Evolutionary conservation across 2,113 vertebrate species (phyloP), one percentile per base, ranked within the genome.

Genomic region (Alaudala cheleensis): DNA sequence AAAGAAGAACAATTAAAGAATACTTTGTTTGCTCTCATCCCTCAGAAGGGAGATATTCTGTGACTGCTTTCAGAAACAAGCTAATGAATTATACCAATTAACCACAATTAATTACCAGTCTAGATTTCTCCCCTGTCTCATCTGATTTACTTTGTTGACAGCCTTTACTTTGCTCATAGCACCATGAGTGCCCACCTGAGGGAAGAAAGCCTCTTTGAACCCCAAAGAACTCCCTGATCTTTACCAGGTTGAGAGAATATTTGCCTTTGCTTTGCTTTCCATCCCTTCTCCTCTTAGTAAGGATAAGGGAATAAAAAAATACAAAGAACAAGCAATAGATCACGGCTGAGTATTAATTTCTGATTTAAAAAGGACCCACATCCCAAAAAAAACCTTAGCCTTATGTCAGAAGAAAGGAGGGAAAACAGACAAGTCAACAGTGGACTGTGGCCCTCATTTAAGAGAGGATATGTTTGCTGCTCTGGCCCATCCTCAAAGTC

Each of bases 21-120:
- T 47, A 86, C 9, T 25, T 69, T 24, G 14, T 53, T 72, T 3
- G 1, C 37, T 73, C 21, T 72, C 10, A 45, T 49, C 23, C 29
- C 25, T 65, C 80, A 54, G 49, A 86, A 42, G 37, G 40, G n/a
- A 92, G 14, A 21, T 42, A 77, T 8, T 25, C 45, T 64, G 23
- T 69, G 39, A 51, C 16, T 45, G n/a, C 50, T 73, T 85, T 61
- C 56, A 81, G 34, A 85, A 90, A 69, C 34, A 82, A 61, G 44
- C 28, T 86, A 86, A 79, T 74, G 8, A 81, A 82, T 70, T 29
- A 77, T 26, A 81, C 22, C 42, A 90, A 72, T 77, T 77, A 94
- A 90, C 33, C 18, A 94, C 28, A 60, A 40, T 77, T 91, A 82
- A 71, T 93, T 71, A 82, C 42, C 37, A 51, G 80, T 57, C 76